Percentiles rank a stretch among this genome's conserved stretches.
These are phyloP conservation scores for Achroia grisella DNA, from an alignment of 1,140 invertebrate genomes.

Conservation along the genomic window DNA sequence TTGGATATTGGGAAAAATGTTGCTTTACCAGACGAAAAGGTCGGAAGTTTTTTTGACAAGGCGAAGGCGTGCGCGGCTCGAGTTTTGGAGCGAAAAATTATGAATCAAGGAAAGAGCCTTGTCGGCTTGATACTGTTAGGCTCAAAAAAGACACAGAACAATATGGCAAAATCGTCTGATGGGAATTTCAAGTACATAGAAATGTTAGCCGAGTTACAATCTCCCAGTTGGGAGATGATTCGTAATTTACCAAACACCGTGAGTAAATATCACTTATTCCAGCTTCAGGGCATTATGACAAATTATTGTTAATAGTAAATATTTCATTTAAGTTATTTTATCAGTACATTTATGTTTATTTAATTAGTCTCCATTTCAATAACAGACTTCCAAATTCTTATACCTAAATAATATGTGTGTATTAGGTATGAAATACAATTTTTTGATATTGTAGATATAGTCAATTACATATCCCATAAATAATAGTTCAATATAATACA, in stretches of 20 bases:
- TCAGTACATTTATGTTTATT: too few species aligned
- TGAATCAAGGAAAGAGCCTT: conserved; percentile 52
- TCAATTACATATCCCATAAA: too few species aligned
- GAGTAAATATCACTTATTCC: conserved; percentile 7
- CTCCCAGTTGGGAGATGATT: conserved; percentile 57
- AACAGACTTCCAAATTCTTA: too few species aligned
- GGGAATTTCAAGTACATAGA: conserved; percentile 45
- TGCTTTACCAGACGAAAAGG: conserved; percentile 30
- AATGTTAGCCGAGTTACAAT: conserved; percentile 31
- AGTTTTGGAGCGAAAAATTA: conserved; percentile 65
- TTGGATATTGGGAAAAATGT: conserved; percentile 58
- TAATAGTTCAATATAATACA: too few species aligned
- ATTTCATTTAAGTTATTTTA: too few species aligned
- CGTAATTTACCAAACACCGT: conserved; percentile 46
- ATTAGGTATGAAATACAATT: too few species aligned
- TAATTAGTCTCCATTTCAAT: too few species aligned
- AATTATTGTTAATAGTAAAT: too few species aligned
- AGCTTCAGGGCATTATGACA: too few species aligned
- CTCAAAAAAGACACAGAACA: conserved; percentile 49
- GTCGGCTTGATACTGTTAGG: conserved; percentile 57
- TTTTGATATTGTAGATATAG: too few species aligned
- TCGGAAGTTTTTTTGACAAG: conserved; percentile 45
- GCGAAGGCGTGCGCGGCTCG: conserved; percentile 41
- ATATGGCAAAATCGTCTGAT: conserved; percentile 28
- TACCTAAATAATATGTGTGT: too few species aligned